Conservation (phyloP, 92 coral and sea anemone species). For the Porites divaricata region DNA sequence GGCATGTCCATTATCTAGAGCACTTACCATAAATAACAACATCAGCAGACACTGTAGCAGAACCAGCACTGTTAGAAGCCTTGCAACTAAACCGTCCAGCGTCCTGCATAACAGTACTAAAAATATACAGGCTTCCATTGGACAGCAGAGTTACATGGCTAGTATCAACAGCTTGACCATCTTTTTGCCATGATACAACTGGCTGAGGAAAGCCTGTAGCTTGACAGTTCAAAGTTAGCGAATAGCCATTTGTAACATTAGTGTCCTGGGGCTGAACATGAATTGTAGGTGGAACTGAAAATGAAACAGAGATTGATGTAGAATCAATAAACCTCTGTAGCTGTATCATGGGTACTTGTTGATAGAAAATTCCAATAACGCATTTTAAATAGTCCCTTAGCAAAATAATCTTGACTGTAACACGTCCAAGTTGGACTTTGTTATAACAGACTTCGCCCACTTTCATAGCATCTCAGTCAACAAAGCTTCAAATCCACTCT, state of each 20-base stretch:
- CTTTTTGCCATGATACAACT: conserved; percentile 78
- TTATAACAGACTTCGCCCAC: too few relatives aligned
- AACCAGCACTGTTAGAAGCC: conserved; percentile 82
- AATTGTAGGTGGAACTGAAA: conserved; percentile 90
- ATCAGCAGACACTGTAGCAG: conserved; percentile 37
- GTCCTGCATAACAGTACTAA: conserved; percentile 61
- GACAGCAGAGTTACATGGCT: conserved; percentile 69
- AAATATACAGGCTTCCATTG: conserved; percentile 78
- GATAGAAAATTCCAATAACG: too few relatives aligned
- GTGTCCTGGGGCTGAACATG: conserved; percentile 62
- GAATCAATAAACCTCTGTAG: too few relatives aligned
- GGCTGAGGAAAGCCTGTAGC: conserved; percentile 87
- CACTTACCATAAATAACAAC: conserved; percentile 81
- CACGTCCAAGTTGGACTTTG: too few relatives aligned
- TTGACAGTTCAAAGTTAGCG: conserved; percentile 75
- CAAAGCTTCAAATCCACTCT: too few relatives aligned
- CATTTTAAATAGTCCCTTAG: too few relatives aligned
- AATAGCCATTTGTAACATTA: conserved; percentile 64
- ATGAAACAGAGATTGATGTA: neutral
- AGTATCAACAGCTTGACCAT: conserved; percentile 50
- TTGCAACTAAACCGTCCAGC: conserved; percentile 82
- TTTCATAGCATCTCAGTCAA: too few relatives aligned
- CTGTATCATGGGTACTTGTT: too few relatives aligned
- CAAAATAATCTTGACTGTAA: too few relatives aligned
- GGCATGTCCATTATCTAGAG: too few relatives aligned